Percentiles rank a stretch among this genome's conserved stretches.
These are phyloP conservation scores for Cygnus atratus DNA, from an alignment of 2,113 vertebrate species.

Conservation along the genomic window DNA sequence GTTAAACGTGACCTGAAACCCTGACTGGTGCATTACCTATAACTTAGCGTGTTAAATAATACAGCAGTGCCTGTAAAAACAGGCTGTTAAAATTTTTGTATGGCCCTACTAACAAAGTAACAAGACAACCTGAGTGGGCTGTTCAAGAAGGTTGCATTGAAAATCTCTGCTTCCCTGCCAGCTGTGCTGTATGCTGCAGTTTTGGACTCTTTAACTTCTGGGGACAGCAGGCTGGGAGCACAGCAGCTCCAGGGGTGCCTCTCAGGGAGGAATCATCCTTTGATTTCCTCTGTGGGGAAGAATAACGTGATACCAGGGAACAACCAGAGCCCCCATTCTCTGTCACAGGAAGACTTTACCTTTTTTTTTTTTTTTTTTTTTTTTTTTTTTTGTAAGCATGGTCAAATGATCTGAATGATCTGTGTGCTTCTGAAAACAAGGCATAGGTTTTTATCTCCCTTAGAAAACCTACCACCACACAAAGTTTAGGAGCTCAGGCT, in stretches of 20 bases:
- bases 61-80: not conserved
- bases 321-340: not conserved
- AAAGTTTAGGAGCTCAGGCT: not conserved
- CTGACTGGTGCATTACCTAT: not conserved
- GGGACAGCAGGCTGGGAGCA: not conserved
- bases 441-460: not conserved
- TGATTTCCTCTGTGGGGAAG: not conserved
- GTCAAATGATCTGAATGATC: not conserved
- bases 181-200: not conserved
- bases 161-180: not conserved
- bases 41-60: not conserved
- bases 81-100: not conserved
- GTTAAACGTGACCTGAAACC: not conserved
- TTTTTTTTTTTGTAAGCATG: not conserved
- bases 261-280: not conserved
- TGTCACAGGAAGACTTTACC: not conserved
- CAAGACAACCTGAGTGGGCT: not conserved
- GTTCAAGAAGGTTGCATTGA: not conserved
- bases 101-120: not conserved
- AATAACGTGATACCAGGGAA: not conserved
- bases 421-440: not conserved
- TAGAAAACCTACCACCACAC: not conserved
- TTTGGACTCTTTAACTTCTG: not conserved
- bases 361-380: not conserved
- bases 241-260: not conserved